Conservation (phyloP, 2,888 invertebrate species). For the Bimastos eiseni region DNA sequence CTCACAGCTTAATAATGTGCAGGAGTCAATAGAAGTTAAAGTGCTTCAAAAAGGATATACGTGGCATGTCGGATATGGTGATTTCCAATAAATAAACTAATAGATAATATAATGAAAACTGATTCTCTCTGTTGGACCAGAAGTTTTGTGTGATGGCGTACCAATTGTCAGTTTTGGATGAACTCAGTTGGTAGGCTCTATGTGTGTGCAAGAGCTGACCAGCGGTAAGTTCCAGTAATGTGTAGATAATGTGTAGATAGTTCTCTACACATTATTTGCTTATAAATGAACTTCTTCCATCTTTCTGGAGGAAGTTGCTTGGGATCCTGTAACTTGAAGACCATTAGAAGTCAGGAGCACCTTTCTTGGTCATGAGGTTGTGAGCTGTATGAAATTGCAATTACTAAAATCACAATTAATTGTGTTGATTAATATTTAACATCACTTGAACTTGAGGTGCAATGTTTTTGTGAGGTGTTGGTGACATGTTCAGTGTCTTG, state of each 20-base stretch:
- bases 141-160: background rate
- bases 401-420: no score
- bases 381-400: no score
- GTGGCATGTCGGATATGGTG: background rate
- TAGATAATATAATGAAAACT: background rate
- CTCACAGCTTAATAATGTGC: background rate
- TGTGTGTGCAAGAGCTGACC: background rate
- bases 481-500: background rate
- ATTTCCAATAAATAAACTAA: background rate
- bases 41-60: background rate
- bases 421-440: background rate
- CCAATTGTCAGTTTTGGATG: background rate
- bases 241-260: background rate
- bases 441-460: background rate
- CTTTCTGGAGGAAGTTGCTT: no score
- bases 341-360: no score
- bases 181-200: background rate
- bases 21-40: background rate
- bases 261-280: background rate
- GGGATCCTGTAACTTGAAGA: no score
- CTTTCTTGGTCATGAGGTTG: no score
- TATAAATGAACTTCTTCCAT: background rate
- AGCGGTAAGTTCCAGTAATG: no score
- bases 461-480: background rate
- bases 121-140: background rate